phyloP scores from a whole-genome alignment of 2,113 vertebrate species.

The Nycticorax nycticorax region DNA sequence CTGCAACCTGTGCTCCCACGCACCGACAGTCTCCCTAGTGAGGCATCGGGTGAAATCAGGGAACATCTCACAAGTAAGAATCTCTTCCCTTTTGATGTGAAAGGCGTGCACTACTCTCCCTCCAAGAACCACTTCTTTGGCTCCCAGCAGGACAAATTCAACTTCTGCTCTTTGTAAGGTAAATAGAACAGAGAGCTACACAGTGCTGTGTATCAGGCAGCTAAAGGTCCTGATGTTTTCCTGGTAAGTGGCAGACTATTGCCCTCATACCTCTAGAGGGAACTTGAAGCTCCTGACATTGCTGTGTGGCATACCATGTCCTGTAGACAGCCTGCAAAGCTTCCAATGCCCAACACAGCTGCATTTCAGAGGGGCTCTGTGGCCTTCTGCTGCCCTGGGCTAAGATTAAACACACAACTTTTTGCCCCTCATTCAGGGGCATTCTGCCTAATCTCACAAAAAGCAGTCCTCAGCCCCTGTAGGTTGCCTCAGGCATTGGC shows the following conservation, averaged over 20 bases:
- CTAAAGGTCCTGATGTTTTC: not conserved
- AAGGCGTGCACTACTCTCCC: not conserved
- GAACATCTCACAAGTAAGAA: not conserved
- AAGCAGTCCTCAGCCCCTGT: not conserved
- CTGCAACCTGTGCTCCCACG: not conserved
- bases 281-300: not conserved
- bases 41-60: not conserved
- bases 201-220: not conserved
- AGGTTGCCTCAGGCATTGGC: not conserved
- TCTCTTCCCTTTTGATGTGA: not conserved
- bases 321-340: not conserved
- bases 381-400: not conserved
- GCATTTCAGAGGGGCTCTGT: conserved; percentile 7
- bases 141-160: not conserved
- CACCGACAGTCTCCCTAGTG: not conserved
- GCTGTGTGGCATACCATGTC: not conserved
- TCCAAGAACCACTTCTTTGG: not conserved
- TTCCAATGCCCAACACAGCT: not conserved
- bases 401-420: not conserved
- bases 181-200: not conserved
- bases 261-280: not conserved
- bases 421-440: not conserved
- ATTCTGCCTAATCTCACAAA: not conserved
- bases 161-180: not conserved
- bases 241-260: not conserved